phyloP scores from a whole-genome alignment of 2,113 vertebrate species.

The Alaudala cheleensis region DNA sequence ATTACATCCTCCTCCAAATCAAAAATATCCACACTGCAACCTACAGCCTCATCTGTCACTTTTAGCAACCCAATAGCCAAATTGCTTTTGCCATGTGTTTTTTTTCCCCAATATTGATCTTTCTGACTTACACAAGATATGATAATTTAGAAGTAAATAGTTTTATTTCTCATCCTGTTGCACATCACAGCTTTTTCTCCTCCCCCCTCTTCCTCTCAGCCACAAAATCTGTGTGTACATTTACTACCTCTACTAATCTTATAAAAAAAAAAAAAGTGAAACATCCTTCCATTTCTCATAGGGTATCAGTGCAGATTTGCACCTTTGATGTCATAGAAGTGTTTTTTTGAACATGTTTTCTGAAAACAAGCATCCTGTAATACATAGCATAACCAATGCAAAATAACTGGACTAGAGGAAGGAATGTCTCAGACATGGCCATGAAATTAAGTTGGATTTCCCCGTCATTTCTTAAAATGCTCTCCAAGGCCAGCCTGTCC shows the following conservation, averaged over 20 bases:
- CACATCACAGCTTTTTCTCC: not conserved
- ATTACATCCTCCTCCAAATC: not conserved
- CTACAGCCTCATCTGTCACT: not conserved
- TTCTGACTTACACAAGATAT: not conserved
- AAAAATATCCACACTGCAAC: not conserved
- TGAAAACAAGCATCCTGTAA: not conserved
- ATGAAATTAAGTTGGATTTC: not conserved
- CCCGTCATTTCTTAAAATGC: not conserved
- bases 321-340: not conserved
- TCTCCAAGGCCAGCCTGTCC: not conserved
- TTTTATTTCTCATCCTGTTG: not conserved
- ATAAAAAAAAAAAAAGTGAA: not conserved
- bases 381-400: not conserved
- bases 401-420: not conserved
- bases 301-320: not conserved
- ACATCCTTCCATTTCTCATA: not conserved
- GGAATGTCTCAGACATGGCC: not conserved
- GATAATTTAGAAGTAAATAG: not conserved
- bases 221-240: not conserved
- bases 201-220: not conserved
- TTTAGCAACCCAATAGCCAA: not conserved
- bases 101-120: accelerated
- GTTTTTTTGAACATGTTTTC: not conserved
- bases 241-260: not conserved
- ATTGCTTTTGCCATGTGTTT: not conserved